Evolutionary conservation across 2,797 vertebrate species (phyloP), one percentile per base, ranked within the genome.

Genomic region (Syndactyla subalaris): DNA sequence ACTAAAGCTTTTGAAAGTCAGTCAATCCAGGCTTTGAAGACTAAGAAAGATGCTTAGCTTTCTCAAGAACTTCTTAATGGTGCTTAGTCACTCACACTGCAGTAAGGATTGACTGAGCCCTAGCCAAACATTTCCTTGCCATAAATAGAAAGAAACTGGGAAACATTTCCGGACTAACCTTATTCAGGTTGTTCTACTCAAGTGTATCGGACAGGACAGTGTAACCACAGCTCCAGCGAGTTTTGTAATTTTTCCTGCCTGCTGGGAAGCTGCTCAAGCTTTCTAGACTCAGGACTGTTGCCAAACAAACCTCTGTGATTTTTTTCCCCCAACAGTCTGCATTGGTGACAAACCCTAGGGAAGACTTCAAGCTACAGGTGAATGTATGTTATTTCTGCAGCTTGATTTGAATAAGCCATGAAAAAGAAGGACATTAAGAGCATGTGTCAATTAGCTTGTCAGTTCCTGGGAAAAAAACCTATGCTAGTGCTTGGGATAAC

Each of bases 31-130:
- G 46, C 89, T 95, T 92, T 85, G 85, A 94, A 89, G 73, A 72
- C 58, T 88, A 81, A 75, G 58, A 91, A 89, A 78, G 43, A 66
- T 11, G 15, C 58, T 95, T 72, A 90, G 30, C 76, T 78, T 94
- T 75, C 70, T 85, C 48, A 66, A 91, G 58, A 88, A 90, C 66
- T 78, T 92, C 89, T 85, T 89, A 93, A 76, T 72, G 83, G 46
- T 95, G 92, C 95, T 95, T 96, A 95, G 95, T 95, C 94, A 95
- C 84, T 93, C 72, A 83, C 66, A 54, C 66, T 93, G 94, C 94
- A 81, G 90, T 95, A 67, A 88, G 65, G 70, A 77, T 71, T 0
- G 0, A 85, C 89, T 83, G 89, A 85, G 88, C 77, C 61, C 30
- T 90, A 75, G 92, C 90, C 94, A 95, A 95, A 94, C 46, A 76